phyloP scores from a whole-genome alignment of 2,888 invertebrate genomes.

The Ceraclea dissimilis region DNA sequence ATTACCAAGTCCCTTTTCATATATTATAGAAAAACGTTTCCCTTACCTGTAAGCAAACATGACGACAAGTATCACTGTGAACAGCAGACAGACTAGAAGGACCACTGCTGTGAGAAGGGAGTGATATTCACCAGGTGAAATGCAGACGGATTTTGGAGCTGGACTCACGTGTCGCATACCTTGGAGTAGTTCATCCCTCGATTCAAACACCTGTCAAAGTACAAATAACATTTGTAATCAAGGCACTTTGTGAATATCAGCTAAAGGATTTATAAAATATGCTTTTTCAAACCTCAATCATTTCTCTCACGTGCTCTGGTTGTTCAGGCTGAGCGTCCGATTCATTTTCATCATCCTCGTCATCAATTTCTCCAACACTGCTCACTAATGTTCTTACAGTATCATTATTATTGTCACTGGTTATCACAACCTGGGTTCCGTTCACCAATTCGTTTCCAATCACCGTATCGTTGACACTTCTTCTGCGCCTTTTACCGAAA shows the following conservation, averaged over 20 bases:
- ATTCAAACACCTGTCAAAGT: constrained; percentile 67
- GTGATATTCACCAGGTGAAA: constrained; percentile 77
- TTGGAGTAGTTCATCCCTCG: constrained; percentile 61
- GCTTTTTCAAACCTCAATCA: constrained; percentile 63
- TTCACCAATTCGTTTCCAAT: constrained; percentile 30
- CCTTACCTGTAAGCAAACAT: constrained; percentile 67
- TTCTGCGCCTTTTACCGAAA: constrained; percentile 64
- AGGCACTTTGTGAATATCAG: no score
- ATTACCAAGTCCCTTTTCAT: background rate
- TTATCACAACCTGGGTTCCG: constrained; percentile 32
- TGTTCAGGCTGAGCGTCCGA: constrained; percentile 35
- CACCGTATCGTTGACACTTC: constrained; percentile 39
- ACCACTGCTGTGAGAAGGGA: constrained; percentile 74
- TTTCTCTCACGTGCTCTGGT: constrained; percentile 77
- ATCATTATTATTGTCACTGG: constrained; percentile 43
- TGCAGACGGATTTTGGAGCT: constrained; percentile 64
- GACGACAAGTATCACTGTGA: constrained; percentile 65
- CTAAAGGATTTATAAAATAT: no score
- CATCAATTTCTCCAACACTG: constrained; percentile 40
- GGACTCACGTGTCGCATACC: constrained; percentile 61
- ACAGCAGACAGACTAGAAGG: constrained; percentile 63
- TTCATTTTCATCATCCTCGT: constrained; percentile 48
- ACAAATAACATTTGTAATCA: background rate
- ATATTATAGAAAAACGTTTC: background rate
- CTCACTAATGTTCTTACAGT: constrained; percentile 16